Evolutionary conservation across 1,140 invertebrate genomes (phyloP), one percentile per base, ranked within the genome.

Genomic region (Coelopa frigida): DNA sequence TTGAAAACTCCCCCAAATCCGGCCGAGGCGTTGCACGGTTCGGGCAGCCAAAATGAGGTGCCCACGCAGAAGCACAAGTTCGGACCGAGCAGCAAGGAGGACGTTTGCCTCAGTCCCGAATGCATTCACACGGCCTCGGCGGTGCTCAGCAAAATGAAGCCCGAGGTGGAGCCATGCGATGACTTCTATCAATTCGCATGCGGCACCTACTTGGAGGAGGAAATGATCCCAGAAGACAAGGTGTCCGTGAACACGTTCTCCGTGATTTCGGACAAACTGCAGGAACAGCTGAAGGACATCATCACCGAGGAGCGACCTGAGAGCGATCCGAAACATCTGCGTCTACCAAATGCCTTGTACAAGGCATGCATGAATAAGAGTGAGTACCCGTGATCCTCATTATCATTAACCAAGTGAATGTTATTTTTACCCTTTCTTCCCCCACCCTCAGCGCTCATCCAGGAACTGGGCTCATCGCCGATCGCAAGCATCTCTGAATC

Each of bases 121-220:
- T 85, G 84, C 65, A 71, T 86, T 38, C 78, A 83, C 52, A 79
- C 83, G 74, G 84, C 85, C 0, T 83, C 84, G 2, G 75, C 75
- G 44, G 73, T 89, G 4, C 65, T 89, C 0, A 68, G 77, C 14
- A 84, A 84, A 55, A 83, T 90, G 78, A 83, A 90, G 52, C 59
- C 72, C 2, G 72, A 71, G 10, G 78, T 85, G 0, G 81, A 94
- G 57, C 92, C 92, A 0, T 96, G 93, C 59, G 82, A 91, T 48
- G 87, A 95, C 64, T 96, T 95, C 70, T 95, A 93, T 62, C 56
- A 60, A 50, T 92, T 88, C 53, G 78, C 87, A 1, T 91, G 87
- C 56, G 86, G 88, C 5, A 77, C 75, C 3, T 90, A 86, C 68
- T 63, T 86, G 5, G 78, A 80, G 46, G 79, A 77, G 31, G 81